Percentiles rank a stretch among this genome's conserved stretches.
Conservation (phyloP, 2,797 vertebrate genomes). For the Sylvia borin region DNA sequence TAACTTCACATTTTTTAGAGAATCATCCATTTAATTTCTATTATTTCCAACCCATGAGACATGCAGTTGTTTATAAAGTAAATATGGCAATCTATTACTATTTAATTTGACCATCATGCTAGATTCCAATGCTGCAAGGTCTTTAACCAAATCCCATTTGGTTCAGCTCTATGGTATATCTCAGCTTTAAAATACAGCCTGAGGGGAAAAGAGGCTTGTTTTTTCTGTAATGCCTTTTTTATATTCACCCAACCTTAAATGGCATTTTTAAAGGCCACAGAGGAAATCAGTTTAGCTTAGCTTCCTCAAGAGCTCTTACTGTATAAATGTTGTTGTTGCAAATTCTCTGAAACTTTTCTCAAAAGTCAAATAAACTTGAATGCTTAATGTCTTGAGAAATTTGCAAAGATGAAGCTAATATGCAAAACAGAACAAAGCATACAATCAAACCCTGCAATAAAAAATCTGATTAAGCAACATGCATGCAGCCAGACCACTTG, state of each 20-base stretch:
- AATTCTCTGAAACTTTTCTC: conserved; percentile 14
- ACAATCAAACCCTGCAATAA: not conserved
- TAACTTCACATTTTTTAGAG: not conserved
- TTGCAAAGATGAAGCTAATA: not conserved
- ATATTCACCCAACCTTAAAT: not conserved
- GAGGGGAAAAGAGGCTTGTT: not conserved
- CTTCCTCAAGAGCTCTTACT: not conserved
- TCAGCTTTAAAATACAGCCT: not conserved
- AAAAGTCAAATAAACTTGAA: conserved; percentile 5
- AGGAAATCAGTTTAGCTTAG: conserved; percentile 20
- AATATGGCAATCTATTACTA: not conserved
- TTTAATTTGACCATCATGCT: not conserved
- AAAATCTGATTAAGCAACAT: not conserved
- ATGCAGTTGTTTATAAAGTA: not conserved
- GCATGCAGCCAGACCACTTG: not conserved
- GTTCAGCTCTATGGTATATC: not conserved
- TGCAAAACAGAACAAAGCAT: not conserved
- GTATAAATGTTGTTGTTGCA: not conserved
- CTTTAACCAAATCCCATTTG: not conserved
- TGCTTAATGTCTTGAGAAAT: not conserved
- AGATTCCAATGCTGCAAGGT: not conserved
- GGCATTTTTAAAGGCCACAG: not conserved
- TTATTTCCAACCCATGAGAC: not conserved
- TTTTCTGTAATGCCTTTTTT: not conserved
- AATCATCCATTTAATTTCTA: not conserved